These are phyloP conservation scores for Chondrosia reniformis DNA, from an alignment of 37 sponge, comb jelly and placozoan genomes.

Conservation along the genomic window DNA sequence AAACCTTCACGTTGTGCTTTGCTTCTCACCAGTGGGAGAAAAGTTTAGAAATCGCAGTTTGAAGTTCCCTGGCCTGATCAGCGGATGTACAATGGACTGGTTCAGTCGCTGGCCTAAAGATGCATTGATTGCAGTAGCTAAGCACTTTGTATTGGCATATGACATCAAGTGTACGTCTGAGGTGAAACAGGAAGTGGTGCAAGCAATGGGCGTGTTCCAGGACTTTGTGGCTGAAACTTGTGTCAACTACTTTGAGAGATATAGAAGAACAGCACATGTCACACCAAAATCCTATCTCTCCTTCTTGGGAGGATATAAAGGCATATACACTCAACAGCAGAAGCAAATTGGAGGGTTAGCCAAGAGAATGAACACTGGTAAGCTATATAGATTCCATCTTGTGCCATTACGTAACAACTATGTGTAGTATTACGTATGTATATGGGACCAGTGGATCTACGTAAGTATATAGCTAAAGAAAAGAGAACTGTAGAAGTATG, in stretches of 20 bases:
- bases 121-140: constrained; percentile 95
- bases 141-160: constrained; percentile 85
- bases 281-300: constrained; percentile 99
- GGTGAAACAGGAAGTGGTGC: constrained; percentile 83
- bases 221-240: constrained; percentile 98
- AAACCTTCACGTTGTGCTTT: constrained; percentile 98
- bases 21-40: constrained; percentile 99
- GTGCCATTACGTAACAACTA: no score
- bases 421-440: background rate
- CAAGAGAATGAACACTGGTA: constrained; percentile 81
- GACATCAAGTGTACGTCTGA: constrained; percentile 79
- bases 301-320: constrained; percentile 91
- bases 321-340: constrained; percentile 81
- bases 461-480: background rate
- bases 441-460: background rate
- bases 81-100: constrained; percentile 99
- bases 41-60: constrained; percentile 95
- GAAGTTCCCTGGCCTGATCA: constrained; percentile 98
- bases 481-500: no score
- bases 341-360: constrained; percentile 80
- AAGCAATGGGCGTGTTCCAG: constrained; percentile 96
- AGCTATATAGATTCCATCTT: no score
- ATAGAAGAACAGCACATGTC: constrained; percentile 92
- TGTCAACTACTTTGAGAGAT: constrained; percentile 91
- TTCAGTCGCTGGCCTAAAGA: constrained; percentile 99